Conservation (phyloP, 2,888 invertebrate species). For the Drymonia ruficornis region DNA sequence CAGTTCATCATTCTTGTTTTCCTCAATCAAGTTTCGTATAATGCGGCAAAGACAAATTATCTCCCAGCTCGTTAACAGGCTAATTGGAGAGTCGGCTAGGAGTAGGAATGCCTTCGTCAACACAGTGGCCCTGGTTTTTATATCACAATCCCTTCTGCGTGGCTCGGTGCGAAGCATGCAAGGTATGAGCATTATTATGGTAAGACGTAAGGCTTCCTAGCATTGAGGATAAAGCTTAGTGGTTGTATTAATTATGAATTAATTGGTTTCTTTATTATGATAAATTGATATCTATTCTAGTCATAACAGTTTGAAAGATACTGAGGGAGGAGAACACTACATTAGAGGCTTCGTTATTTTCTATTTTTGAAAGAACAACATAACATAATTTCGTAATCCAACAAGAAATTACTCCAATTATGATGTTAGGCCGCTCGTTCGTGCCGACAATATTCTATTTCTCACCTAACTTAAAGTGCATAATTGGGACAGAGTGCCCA, state of each 20-base stretch:
- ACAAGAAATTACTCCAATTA: conserved; percentile 30
- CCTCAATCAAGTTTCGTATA: no score
- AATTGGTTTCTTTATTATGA: background rate
- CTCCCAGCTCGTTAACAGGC: conserved; percentile 19
- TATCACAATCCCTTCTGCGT: conserved; percentile 57
- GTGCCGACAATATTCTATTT: conserved; percentile 36
- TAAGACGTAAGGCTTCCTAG: conserved; percentile 50
- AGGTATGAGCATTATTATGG: conserved; percentile 44
- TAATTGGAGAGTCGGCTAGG: conserved; percentile 28
- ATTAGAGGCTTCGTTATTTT: no score
- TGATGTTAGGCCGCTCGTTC: conserved; percentile 32
- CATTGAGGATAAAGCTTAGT: background rate
- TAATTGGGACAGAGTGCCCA: conserved; percentile 53
- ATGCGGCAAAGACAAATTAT: no score
- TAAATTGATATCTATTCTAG: no score
- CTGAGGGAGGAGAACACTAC: no score
- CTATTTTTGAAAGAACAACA: conserved; percentile 18
- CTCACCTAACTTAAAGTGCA: conserved; percentile 47
- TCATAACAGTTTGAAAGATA: no score
- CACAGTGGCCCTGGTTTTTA: conserved; percentile 38
- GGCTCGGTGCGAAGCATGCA: conserved; percentile 53
- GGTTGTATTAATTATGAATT: background rate
- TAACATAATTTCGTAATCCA: conserved; percentile 23
- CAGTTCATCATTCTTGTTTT: no score
- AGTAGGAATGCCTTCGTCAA: conserved; percentile 22